Base-by-base conservation (phyloP, 2,888 invertebrate genomes). In the Pyrocoelia pectoralis region DNA sequence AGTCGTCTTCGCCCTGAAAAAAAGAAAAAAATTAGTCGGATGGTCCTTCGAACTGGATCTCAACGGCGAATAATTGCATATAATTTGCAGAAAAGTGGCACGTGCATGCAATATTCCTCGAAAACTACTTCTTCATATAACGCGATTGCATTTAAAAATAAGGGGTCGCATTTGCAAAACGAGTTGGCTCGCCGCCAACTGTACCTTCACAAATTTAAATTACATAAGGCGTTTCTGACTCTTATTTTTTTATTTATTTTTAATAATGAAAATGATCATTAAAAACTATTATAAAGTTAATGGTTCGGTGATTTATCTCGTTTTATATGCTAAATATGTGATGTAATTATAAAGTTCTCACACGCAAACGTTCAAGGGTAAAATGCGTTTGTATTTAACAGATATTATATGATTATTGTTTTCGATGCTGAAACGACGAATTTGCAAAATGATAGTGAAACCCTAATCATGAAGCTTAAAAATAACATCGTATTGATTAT, bases 1-100 rank as follows among this genome's bases (percentile, higher is more conserved):
- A 76, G 72, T 76, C 81, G 80, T 81, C 81, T 80, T 76, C 81
- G 76, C 68, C 81, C 81, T 81, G 76, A 33, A 79, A 79, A 64
- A 75, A 69, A 72, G 70, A 54, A 56, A 50, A 43, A 24, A 13
- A 43, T 43, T 15, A 15, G 3, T 15, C 2, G 1, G 10, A 8
- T 9, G 41, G 41, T 43, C 41, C 41, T 43, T 43, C 41, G 41
- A 43, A 3, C 41, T 12, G 13, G 8, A 9, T 12, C 10, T n/a
- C n/a, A n/a, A n/a, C n/a, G n/a, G n/a, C 3, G 12, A 12, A 9
- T 12, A n/a, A n/a, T n/a, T n/a, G n/a, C n/a, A n/a, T n/a, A n/a
- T n/a, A n/a, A n/a, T n/a, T n/a, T n/a, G n/a, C n/a, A n/a, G n/a
- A n/a, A n/a, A 43, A 57, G 40, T 49, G 57, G 57, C 56, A 51